phyloP scores from a whole-genome alignment of 2,113 vertebrate genomes.

The Otus sunia region DNA sequence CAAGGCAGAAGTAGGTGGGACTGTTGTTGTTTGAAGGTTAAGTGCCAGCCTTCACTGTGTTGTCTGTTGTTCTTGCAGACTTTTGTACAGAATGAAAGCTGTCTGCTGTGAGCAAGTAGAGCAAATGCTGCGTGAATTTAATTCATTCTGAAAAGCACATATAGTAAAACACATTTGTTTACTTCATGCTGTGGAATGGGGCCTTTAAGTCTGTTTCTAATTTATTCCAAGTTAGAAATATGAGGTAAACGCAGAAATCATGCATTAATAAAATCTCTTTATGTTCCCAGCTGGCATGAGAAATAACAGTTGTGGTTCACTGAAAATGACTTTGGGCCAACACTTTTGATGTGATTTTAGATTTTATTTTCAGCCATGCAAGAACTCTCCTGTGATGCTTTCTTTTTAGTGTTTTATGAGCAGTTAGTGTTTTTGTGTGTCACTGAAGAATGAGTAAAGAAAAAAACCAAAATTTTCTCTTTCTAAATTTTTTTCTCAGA shows the following conservation, averaged over 20 bases:
- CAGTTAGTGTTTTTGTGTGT: constrained; percentile 24
- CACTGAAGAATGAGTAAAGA: neutral
- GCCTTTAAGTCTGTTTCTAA: constrained; percentile 68
- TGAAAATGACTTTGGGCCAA: constrained; percentile 55
- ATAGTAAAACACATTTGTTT: constrained; percentile 71
- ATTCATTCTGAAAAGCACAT: constrained; percentile 67
- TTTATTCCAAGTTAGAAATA: constrained; percentile 65
- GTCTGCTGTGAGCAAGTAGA: constrained; percentile 71
- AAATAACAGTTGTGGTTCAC: constrained; percentile 62
- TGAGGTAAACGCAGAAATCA: constrained; percentile 55
- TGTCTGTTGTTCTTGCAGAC: constrained; percentile 67
- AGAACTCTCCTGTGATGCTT: constrained; percentile 15
- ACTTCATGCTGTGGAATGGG: constrained; percentile 65
- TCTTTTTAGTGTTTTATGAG: constrained; percentile 42
- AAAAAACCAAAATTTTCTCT: neutral
- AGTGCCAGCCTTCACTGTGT: neutral
- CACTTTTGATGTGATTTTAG: constrained; percentile 52
- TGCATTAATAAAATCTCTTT: constrained; percentile 54
- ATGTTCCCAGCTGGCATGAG: constrained; percentile 52
- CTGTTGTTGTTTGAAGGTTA: neutral
- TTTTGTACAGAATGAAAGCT: constrained; percentile 75
- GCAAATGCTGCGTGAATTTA: constrained; percentile 74
- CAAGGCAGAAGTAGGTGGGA: neutral
- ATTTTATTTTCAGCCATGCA: constrained; percentile 58
- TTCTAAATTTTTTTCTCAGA: neutral